phyloP scores from a whole-genome alignment of 2,113 vertebrate species.

The Catharus minimus region DNA sequence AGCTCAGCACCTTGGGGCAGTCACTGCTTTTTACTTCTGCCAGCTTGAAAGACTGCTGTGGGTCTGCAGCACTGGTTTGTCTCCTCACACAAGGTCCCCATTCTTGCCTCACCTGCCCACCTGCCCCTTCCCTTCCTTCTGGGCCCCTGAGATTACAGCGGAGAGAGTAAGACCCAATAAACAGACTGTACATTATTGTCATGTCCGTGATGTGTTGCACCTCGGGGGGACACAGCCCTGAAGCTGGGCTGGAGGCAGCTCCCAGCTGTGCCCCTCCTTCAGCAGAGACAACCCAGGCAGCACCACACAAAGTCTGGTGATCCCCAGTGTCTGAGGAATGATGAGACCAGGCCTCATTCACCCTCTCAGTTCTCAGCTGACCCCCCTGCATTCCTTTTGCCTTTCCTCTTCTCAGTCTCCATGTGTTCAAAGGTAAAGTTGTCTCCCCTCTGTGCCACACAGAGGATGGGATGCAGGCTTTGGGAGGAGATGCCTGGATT shows the following conservation, averaged over 20 bases:
- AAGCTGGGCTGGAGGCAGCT: not conserved
- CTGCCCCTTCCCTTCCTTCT: not conserved
- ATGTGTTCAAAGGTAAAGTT: not conserved
- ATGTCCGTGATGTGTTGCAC: not conserved
- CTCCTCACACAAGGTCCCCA: not conserved
- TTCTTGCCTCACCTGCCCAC: not conserved
- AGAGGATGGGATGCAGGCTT: not conserved
- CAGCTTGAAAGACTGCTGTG: constrained; percentile 17
- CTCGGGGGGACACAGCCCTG: not conserved
- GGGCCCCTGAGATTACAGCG: fast-evolving
- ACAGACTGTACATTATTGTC: not conserved
- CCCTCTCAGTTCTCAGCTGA: not conserved
- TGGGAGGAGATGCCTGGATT: not conserved
- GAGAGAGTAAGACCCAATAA: constrained; percentile 29
- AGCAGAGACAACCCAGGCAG: not conserved
- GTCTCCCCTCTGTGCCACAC: fast-evolving
- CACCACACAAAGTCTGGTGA: not conserved
- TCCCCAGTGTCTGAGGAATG: not conserved
- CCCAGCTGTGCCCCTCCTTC: not conserved
- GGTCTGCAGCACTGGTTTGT: not conserved
- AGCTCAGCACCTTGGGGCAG: not conserved
- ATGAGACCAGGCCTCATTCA: not conserved
- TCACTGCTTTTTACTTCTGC: constrained; percentile 8
- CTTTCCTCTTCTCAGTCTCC: not conserved
- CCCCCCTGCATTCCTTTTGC: not conserved